Base-by-base conservation (phyloP, 64 coral and sea anemone species). In the Dendronephthya gigantea region DNA sequence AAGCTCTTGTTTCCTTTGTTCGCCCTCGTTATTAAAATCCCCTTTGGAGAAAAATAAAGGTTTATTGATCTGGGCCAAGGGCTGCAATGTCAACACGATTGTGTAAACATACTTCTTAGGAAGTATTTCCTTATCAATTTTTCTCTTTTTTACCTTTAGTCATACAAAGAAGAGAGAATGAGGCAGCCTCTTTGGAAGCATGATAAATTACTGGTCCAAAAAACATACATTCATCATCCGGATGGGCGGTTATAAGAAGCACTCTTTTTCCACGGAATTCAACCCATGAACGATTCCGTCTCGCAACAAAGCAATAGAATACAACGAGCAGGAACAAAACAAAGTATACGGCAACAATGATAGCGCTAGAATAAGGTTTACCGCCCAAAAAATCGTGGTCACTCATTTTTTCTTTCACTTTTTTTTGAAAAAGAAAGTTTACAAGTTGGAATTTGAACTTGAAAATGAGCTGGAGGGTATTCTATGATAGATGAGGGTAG, bases 141-240 rank as follows among this genome's bases (percentile, higher is more conserved):
- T 19, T 72, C 25, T 48, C 38, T 23, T 22, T 40, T 33, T 69
- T 85, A 98, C 95, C 95, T 83, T 89, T 84, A 29, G 90, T 91
- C 14, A 98, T 69, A 52, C 95, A 98, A n/a, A 98, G 81, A 30
- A 98, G 49, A 45, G 87, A 83, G n/a, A 90, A 83, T 0, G 81
- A 87, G 36, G 82, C 84, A 68, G 45, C 89, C 22, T 87, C 39
- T 79, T 39, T 79, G 13, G 35, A 34, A 27, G 93, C 87, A 62
- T 93, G 84, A 40, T 91, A 83, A 68, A 98, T 93, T 12, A 87
- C 35, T 1, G 95, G 95, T 7, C 89, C 88, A 82, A 98, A 98
- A 82, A 98, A 98, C 95, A 98, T 98, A 28, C 95, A 98, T 39
- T 98, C 95, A 75, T 98, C 95, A 87, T 98, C 95, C 17, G 95